A percentile compares a stretch with the other conserved stretches of the same genome.
These are phyloP conservation scores for Plusia festucae DNA, from an alignment of 2,888 invertebrate species.

Conservation along the genomic window DNA sequence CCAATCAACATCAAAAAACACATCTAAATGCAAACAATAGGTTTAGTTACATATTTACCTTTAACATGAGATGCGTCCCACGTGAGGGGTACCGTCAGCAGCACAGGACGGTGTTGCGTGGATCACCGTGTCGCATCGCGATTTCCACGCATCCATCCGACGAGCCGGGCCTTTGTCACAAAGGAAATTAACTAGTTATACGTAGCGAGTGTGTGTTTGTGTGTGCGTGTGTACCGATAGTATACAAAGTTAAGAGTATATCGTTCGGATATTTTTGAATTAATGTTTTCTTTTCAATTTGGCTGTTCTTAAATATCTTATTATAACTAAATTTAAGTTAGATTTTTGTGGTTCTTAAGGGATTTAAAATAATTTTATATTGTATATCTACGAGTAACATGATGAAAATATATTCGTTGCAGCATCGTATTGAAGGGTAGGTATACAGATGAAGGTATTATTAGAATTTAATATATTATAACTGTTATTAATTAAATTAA, in stretches of 20 bases:
- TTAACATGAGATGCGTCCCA: constrained; percentile 57
- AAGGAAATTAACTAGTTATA: constrained; percentile 89
- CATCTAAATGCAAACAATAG: constrained; percentile 18
- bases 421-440: too few species aligned
- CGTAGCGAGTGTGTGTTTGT: constrained; percentile 66
- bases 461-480: too few species aligned
- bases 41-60: constrained; percentile 36
- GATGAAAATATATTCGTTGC: too few species aligned
- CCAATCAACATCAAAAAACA: constrained; percentile 10
- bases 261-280: constrained; percentile 7
- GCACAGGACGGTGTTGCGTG: constrained; percentile 71
- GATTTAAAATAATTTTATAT: too few species aligned
- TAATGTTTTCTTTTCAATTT: neutral
- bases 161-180: constrained; percentile 87
- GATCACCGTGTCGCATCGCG: constrained; percentile 87
- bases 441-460: too few species aligned
- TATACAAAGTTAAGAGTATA: constrained; percentile 52
- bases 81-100: constrained; percentile 56
- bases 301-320: neutral
- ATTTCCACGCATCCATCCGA: constrained; percentile 89
- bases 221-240: constrained; percentile 71
- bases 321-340: too few species aligned
- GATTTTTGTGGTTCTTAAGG: too few species aligned
- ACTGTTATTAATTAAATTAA: too few species aligned
- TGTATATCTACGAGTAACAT: too few species aligned